Base-by-base conservation (phyloP, 2,888 invertebrate species). In the Lysandra bellargus region DNA sequence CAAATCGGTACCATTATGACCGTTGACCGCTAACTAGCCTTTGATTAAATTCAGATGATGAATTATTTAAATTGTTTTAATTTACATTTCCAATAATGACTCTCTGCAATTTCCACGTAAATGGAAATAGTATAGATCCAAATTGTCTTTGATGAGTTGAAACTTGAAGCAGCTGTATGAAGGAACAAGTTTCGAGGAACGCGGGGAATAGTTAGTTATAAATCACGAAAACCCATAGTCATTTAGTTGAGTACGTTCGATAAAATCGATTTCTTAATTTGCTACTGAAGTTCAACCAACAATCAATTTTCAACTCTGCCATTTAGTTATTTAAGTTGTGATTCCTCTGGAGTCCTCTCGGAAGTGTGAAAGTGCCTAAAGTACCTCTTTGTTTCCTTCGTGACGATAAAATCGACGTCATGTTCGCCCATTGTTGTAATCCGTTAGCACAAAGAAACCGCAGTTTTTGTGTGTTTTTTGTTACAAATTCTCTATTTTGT, bases 381-480 rank as follows among this genome's bases (percentile, higher is more conserved):
- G 76, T 57, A 81, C 79, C 75, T 82, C 80, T 85, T 85, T 86
- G 86, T 87, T 89, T 87, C 87, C 87, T 88, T 88, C 86, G 83
- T 83, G 85, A 85, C 87, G 90, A 91, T 92, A 92, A 89, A 91
- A 91, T 90, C 89, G 83, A 87, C 87, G 86, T 86, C 87, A 91
- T 90, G 90, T 90, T 90, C 86, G 89, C 86, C 87, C 89, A 86
- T 90, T 89, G 87, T 87, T 84, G 88, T 92, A 91, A 91, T 91
- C 90, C 84, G 86, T 87, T 86, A 84, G 85, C 83, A 90, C 90
- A 92, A 93, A 89, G 91, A 88, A 89, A 90, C 92, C 92, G 92
- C 92, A 83, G 83, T 88, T 91, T 91, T 91, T 89, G 84, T 87
- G 78, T 84, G 85, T 89, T 89, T 89, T 86, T 85, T 85, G 80